phyloP scores from a whole-genome alignment of 2,113 vertebrate genomes.

The Triplophysa siluroides region DNA sequence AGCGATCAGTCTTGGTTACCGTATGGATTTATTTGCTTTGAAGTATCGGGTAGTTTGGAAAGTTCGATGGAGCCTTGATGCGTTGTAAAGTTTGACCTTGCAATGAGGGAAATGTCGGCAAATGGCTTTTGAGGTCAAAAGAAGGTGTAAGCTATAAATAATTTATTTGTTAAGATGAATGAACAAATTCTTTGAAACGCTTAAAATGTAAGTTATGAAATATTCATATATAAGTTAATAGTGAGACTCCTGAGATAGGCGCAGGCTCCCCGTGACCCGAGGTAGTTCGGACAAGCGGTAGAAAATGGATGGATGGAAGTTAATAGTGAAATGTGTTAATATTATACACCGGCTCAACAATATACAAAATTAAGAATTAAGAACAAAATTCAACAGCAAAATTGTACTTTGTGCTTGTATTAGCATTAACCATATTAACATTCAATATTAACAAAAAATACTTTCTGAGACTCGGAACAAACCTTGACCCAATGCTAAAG shows the following conservation, averaged over 20 bases:
- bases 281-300: too few relatives aligned
- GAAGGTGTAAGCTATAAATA: background rate
- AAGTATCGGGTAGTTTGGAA: conserved; percentile 6
- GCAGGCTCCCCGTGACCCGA: too few relatives aligned
- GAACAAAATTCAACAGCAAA: background rate
- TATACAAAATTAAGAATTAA: too few relatives aligned
- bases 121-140: conserved; percentile 20
- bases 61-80: conserved; percentile 17
- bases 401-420: too few relatives aligned
- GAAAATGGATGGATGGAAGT: too few relatives aligned
- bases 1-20: conserved; percentile 40
- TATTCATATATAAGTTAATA: too few relatives aligned
- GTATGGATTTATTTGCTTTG: conserved; percentile 50
- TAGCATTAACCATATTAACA: background rate
- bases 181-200: background rate
- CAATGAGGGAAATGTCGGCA: conserved; percentile 1
- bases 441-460: background rate
- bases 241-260: too few relatives aligned
- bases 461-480: background rate
- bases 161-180: conserved; percentile 1
- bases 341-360: too few relatives aligned
- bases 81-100: conserved; percentile 31
- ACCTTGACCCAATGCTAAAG: background rate
- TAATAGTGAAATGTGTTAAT: too few relatives aligned
- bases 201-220: background rate